Conservation (phyloP, 2,888 invertebrate species). For the Laothoe populi region DNA sequence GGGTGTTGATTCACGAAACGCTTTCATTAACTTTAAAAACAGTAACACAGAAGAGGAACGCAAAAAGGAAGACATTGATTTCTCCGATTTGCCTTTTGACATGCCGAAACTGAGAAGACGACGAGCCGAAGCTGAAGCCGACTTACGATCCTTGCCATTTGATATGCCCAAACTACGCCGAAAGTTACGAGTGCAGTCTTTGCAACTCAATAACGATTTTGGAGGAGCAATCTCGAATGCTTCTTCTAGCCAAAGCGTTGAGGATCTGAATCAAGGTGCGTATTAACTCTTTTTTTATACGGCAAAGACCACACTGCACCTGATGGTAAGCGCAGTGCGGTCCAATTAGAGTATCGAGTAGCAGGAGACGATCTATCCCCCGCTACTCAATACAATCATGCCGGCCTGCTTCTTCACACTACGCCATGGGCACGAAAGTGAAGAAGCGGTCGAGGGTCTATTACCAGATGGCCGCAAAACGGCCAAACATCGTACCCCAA, state of each 20-base stretch:
- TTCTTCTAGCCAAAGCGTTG: slow-evolving; percentile 92
- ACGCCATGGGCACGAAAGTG: no score
- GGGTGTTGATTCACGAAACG: slow-evolving; percentile 88
- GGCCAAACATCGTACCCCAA: no score
- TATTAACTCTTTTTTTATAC: slow-evolving; percentile 40
- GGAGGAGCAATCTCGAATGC: slow-evolving; percentile 91
- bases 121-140: slow-evolving; percentile 90
- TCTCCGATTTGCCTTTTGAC: slow-evolving; percentile 93
- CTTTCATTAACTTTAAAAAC: slow-evolving; percentile 86
- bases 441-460: no score
- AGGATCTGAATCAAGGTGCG: slow-evolving; percentile 89
- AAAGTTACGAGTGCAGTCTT: slow-evolving; percentile 87
- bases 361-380: no score
- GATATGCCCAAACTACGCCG: slow-evolving; percentile 95
- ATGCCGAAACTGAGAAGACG: slow-evolving; percentile 94
- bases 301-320: no score
- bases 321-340: no score
- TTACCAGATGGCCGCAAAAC: no score
- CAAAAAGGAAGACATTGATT: slow-evolving; percentile 86
- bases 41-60: slow-evolving; percentile 81
- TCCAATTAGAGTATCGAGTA: no score
- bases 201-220: slow-evolving; percentile 86
- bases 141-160: slow-evolving; percentile 93
- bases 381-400: no score
- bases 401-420: no score